These are phyloP conservation scores for Apolygus lucorum DNA, from an alignment of 1,140 invertebrate genomes.

Conservation along the genomic window DNA sequence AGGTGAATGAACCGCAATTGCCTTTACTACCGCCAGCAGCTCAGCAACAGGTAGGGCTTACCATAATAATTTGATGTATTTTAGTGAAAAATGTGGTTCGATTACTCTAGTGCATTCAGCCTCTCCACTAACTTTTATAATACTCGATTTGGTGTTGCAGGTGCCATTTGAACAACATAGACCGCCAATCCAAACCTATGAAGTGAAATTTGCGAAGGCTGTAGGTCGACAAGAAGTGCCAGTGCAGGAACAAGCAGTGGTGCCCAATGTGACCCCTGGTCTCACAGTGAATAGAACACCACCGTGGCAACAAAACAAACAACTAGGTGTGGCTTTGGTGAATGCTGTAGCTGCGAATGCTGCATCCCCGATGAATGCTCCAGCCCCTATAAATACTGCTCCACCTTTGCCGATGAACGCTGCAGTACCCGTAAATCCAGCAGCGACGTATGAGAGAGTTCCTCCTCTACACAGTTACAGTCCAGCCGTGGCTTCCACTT, in stretches of 20 bases:
- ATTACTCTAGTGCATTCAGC: no score
- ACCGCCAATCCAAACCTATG: background rate
- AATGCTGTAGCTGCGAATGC: no score
- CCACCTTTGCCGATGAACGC: no score
- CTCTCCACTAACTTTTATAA: no score
- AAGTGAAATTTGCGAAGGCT: background rate
- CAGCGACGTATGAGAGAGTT: conserved; percentile 51
- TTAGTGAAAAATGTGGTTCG: no score
- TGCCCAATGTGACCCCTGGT: background rate
- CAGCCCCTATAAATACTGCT: no score
- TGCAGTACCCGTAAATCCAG: conserved; percentile 33
- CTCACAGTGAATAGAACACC: conserved; percentile 30
- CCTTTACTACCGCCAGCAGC: background rate
- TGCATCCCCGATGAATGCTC: conserved; percentile 35
- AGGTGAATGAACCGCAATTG: background rate
- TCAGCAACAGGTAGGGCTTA: background rate
- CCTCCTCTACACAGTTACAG: conserved; percentile 54
- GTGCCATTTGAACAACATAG: background rate
- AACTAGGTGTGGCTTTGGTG: no score
- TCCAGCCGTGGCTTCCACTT: conserved; percentile 54
- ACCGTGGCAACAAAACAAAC: conserved; percentile 48
- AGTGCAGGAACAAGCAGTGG: background rate
- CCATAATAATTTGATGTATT: no score
- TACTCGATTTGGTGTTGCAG: no score
- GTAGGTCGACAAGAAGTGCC: background rate